phyloP scores from a whole-genome alignment of 2,113 vertebrate genomes.

The Neofelis nebulosa region DNA sequence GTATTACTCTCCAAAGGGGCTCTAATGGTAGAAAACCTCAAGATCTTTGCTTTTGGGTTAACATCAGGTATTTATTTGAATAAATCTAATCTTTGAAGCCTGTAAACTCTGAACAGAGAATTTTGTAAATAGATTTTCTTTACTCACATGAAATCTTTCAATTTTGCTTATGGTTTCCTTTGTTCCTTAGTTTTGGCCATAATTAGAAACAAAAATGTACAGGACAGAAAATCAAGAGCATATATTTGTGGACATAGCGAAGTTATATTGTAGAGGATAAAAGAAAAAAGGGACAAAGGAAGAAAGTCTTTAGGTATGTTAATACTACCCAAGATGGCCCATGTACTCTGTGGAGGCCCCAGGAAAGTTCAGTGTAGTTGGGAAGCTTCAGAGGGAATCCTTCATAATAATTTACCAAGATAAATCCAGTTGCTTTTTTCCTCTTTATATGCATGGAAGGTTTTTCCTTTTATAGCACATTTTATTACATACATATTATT shows the following conservation, averaged over 20 bases:
- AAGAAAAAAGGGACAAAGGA: not conserved
- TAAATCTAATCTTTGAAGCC: not conserved
- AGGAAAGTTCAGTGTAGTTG: not conserved
- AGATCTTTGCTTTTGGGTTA: not conserved
- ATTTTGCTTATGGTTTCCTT: not conserved
- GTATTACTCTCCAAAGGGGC: not conserved
- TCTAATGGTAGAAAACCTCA: not conserved
- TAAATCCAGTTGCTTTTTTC: not conserved
- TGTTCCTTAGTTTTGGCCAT: not conserved
- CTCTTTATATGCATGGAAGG: not conserved
- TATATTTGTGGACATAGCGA: not conserved
- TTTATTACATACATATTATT: not conserved
- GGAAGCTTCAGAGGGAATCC: not conserved
- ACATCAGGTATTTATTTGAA: not conserved
- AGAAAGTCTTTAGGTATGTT: not conserved
- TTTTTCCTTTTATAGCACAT: not conserved
- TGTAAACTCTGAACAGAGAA: not conserved
- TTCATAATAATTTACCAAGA: not conserved
- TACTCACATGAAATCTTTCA: not conserved
- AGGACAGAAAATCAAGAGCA: not conserved
- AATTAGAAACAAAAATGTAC: not conserved
- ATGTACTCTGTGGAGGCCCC: not conserved
- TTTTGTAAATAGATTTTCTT: not conserved
- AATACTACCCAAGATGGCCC: not conserved
- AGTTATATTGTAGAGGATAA: not conserved